Percentiles rank a stretch among this genome's conserved stretches.
phyloP scores from a whole-genome alignment of 2,888 invertebrate genomes.

The Athalia cordata region DNA sequence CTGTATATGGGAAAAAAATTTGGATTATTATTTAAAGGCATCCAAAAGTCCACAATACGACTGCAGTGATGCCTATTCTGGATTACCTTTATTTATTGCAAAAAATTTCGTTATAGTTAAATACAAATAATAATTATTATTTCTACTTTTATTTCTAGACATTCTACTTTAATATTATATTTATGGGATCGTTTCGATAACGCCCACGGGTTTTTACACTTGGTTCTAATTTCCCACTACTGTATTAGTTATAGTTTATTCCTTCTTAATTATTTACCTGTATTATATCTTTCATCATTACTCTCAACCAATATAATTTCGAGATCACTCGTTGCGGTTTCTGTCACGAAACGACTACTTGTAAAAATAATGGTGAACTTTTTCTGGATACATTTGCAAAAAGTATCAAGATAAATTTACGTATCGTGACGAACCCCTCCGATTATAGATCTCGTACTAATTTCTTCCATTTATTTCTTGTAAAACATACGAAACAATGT shows the following conservation, averaged over 20 bases:
- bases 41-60: constrained; percentile 75
- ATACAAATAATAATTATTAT: background rate
- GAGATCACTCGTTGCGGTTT: background rate
- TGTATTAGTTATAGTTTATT: constrained; percentile 2
- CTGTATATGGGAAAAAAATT: constrained; percentile 33
- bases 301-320: background rate
- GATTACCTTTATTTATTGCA: constrained; percentile 59
- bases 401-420: too few species aligned
- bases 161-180: constrained; percentile 22
- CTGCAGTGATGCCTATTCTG: constrained; percentile 74
- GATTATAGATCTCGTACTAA: background rate
- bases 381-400: background rate
- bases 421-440: background rate
- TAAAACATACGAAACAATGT: constrained; percentile 2
- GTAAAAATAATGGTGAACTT: background rate
- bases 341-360: constrained; percentile 3
- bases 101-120: constrained; percentile 23
- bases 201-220: background rate
- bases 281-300: background rate
- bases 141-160: background rate
- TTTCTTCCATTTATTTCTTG: constrained; percentile 8
- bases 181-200: background rate
- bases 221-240: background rate
- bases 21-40: constrained; percentile 65
- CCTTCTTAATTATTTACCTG: background rate